Base-by-base conservation (phyloP, 2,888 invertebrate species). In the Clostera curtula region DNA sequence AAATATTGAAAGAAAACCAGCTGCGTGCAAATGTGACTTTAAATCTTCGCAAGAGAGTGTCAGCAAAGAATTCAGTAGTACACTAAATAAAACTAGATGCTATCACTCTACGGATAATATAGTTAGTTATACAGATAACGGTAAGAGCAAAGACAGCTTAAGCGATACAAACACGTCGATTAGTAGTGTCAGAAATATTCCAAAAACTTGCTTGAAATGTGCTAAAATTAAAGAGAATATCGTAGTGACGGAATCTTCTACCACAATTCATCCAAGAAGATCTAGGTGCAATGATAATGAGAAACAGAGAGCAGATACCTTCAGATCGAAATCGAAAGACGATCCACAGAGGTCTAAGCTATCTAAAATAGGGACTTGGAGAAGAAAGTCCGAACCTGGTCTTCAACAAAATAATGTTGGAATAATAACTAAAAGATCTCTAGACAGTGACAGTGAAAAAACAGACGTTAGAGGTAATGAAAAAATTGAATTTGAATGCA, bases 351-450 rank as follows among this genome's bases (percentile, higher is more conserved):
- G 84, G 49, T 72, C 74, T 1, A 83, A 72, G 34, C 43, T 83
- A 19, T 76, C 80, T 8, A 83, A 77, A 65, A 87, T 90, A 47
- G 87, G 88, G 5, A 89, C 86, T 29, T 90, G 90, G 90, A 75
- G 91, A 50, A 68, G 91, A 41, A 91, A 90, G 61, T 91, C 91
- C 7, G 91, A 91, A 62, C 91, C 91, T 1, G 88, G 89, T n/a
- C 64, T 87, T 26, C 80, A 75, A 34, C 82, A 80, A 46, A 80
- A 79, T 33, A 56, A 63, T 26, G 52, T 54, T 17, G 61, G 61
- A 16, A 52, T 72, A 5, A 48, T 74, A 18, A 39, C 56, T 5
- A 82, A 75, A 31, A 80, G 69, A 51, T 56, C 61, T 24, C 66
- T 67, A 42, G 77, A 80, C 5, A 73, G 71, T 49, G 76, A 77